phyloP scores from a whole-genome alignment of 1,140 invertebrate species.

The Brevipalpus yothersi region DNA sequence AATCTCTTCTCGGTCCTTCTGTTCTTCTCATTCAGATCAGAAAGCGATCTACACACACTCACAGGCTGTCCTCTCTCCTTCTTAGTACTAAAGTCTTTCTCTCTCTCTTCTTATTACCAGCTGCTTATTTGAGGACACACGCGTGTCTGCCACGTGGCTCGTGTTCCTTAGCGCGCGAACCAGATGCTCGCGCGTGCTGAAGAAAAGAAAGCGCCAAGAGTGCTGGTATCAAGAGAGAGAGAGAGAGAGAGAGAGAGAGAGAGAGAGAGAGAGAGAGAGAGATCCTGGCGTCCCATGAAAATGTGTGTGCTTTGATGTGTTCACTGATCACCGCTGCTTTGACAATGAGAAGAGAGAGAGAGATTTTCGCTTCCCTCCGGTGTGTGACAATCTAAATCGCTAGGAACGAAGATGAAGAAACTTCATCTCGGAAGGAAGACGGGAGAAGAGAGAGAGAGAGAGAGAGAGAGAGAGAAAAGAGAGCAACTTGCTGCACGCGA shows the following conservation, averaged over 20 bases:
- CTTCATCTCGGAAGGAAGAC: too few species aligned
- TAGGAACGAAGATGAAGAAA: too few species aligned
- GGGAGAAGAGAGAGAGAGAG: background rate
- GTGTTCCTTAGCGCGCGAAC: background rate
- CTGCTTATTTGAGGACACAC: background rate
- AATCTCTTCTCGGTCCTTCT: too few species aligned
- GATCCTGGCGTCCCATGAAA: background rate
- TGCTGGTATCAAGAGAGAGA: background rate
- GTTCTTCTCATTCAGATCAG: too few species aligned
- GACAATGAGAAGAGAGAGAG: background rate
- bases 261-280: too few species aligned
- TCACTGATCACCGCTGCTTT: background rate
- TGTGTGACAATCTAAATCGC: too few species aligned
- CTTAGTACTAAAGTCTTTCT: too few species aligned
- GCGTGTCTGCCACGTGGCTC: background rate
- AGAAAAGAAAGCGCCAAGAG: background rate
- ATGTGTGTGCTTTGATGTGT: background rate
- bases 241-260: too few species aligned
- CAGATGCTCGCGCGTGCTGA: background rate
- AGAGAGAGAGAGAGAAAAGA: background rate
- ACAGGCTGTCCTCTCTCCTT: too few species aligned
- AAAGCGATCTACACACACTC: too few species aligned
- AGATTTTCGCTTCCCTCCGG: too few species aligned
- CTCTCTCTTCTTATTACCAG: background rate
- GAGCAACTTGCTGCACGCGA: background rate